phyloP scores from a whole-genome alignment of 2,888 invertebrate genomes.

The Cephus spinipes region DNA sequence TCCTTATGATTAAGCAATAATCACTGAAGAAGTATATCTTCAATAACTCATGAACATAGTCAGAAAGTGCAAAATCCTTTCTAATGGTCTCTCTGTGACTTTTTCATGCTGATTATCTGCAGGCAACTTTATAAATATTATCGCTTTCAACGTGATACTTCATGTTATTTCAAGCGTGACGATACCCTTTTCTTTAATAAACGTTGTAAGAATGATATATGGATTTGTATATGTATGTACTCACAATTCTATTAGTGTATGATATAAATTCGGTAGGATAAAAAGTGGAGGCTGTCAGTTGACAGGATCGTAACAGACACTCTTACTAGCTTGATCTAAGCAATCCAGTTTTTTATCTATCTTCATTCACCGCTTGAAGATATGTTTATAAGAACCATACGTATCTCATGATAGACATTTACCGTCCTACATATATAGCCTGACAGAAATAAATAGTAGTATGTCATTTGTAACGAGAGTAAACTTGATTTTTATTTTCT shows the following conservation, averaged over 20 bases:
- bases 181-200: not conserved
- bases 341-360: not conserved
- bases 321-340: not conserved
- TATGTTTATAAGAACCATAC: not conserved
- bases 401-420: not conserved
- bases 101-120: not conserved
- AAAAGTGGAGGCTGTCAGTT: not conserved
- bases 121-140: not conserved
- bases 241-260: not conserved
- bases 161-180: not conserved
- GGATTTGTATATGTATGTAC: not conserved
- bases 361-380: not conserved
- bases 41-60: no score
- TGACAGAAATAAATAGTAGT: not conserved
- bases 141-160: not conserved
- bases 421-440: not conserved
- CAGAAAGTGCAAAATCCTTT: no score
- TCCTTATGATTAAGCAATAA: no score
- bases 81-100: no score
- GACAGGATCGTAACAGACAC: not conserved
- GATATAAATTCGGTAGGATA: not conserved
- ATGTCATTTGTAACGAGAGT: not conserved
- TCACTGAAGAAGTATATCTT: no score
- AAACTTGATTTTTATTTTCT: not conserved
- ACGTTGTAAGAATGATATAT: not conserved